Base-by-base conservation (phyloP, 2,888 invertebrate genomes). In the Allolobophora icterica region DNA sequence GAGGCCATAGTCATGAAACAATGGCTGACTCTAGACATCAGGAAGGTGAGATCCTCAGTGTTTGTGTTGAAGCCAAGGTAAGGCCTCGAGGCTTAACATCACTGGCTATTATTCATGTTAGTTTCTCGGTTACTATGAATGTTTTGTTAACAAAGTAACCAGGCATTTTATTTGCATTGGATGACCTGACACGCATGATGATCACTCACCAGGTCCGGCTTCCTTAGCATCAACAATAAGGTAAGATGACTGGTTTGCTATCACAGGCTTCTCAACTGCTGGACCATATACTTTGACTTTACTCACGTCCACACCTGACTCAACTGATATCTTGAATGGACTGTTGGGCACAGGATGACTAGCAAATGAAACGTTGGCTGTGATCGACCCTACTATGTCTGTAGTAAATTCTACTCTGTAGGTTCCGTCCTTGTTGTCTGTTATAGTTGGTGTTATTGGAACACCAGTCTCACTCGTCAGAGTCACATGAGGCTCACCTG, bases 161-260 rank as follows among this genome's bases (percentile, higher is more conserved):
- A n/a, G 71, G 71, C 71, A 6, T 17, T 71, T 71, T 71, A 71
- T 71, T n/a, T 71, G 30, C 71, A 71, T 8, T n/a, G n/a, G 71
- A 71, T 71, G n/a, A 71, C n/a, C 30, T 71, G 52, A 24, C 52
- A 52, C 24, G n/a, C 71, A 71, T 71, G 38, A 38, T 38, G 15
- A 33, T 35, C 34, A 58, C 84, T 91, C 38, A 93, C 97, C 98
- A 92, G 97, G 97, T 33, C 98, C 98, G 90, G 98, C 98, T 93
- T 97, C 97, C 89, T 97, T 97, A 92, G 97, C 97, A 95, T 98
- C 98, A 89, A 98, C 97, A 94, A 97, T 97, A 95, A 98, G 98
- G 95, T 97, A 97, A 6, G 97, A 98, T 35, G 97, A 96, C 8
- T 96, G 96, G 93, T 97, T 97, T 21, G 97, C 97, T 94, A 97